Evolutionary conservation across 2,888 invertebrate species (phyloP).

Genomic region (Liposcelis brunnea): DNA sequence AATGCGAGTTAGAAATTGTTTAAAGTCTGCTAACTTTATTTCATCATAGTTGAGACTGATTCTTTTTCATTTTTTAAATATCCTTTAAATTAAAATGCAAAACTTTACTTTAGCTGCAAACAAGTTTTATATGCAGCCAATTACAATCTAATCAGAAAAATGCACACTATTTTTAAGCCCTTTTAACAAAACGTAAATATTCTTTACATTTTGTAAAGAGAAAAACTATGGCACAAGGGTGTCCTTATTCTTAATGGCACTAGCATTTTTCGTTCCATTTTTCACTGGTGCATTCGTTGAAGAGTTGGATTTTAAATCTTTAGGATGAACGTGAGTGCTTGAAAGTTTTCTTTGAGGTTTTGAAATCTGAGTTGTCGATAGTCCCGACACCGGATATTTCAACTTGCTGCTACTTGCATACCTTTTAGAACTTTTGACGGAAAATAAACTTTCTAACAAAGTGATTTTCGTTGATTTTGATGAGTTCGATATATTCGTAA

Average conservation of each 20-base stretch:
- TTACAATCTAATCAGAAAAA: no score
- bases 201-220: no score
- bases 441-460: not conserved
- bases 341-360: slow-evolving; percentile 39
- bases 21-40: no score
- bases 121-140: no score
- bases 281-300: not conserved
- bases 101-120: no score
- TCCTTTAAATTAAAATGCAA: no score
- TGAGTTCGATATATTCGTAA: slow-evolving; percentile 10
- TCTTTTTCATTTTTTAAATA: no score
- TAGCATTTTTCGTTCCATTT: not conserved
- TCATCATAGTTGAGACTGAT: no score
- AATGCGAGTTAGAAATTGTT: no score
- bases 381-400: slow-evolving; percentile 49
- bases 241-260: slow-evolving; percentile 1
- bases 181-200: no score
- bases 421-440: slow-evolving; percentile 18
- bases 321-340: slow-evolving; percentile 51
- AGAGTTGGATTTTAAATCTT: slow-evolving; percentile 29
- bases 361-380: slow-evolving; percentile 38
- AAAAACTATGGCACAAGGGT: slow-evolving; percentile 5
- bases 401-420: slow-evolving; percentile 27
- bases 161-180: no score
- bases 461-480: slow-evolving; percentile 14